Evolutionary conservation across 1,140 invertebrate genomes (phyloP), one percentile per base, ranked within the genome.

Genomic region (Eurosta solidaginis): DNA sequence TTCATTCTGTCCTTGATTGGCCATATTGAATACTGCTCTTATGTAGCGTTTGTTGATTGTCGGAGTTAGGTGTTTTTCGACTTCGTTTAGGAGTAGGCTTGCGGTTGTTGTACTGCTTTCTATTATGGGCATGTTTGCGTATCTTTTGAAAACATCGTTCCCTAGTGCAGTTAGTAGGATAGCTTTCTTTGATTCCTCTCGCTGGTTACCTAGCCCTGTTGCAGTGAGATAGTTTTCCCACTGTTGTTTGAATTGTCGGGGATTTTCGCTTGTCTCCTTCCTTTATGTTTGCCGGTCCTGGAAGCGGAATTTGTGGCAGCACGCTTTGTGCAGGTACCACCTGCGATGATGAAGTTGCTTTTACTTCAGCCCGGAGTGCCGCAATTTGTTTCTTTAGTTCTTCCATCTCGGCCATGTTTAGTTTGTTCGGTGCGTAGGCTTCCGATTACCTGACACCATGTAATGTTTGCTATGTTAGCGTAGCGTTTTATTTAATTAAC

Each of bases 21-120:
- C 59, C 59, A 68, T 68, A 17, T 68, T 68, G 27, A 68, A 68
- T 17, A 68, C 27, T 7, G 59, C 59, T 29, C 59, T 27, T 6
- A 68, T 36, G n/a, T 68, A 68, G 14, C 59, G 22, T 68, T 68
- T 68, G 29, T 68, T 68, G 29, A 68, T 33, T 68, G 59, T 36
- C 25, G 59, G 59, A 9, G 59, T 29, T 68, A 33, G 25, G 25
- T 68, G 17, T 25, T 33, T 25, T 29, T 68, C 59, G n/a, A 68
- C 27, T 68, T 25, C 25, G 14, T 68, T 25, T 25, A 68, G 27
- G 5, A 68, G 27, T n/a, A 6, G 6, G 59, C 14, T 36, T 10
- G 27, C 22, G 20, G 20, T 68, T 68, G 59, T 4, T 68, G 17
- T 27, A 17, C 9, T 25, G 17, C 9, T n/a, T 68, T 68, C 59